These are phyloP conservation scores for Agrochola macilenta DNA, from an alignment of 2,888 invertebrate genomes.

Conservation along the genomic window DNA sequence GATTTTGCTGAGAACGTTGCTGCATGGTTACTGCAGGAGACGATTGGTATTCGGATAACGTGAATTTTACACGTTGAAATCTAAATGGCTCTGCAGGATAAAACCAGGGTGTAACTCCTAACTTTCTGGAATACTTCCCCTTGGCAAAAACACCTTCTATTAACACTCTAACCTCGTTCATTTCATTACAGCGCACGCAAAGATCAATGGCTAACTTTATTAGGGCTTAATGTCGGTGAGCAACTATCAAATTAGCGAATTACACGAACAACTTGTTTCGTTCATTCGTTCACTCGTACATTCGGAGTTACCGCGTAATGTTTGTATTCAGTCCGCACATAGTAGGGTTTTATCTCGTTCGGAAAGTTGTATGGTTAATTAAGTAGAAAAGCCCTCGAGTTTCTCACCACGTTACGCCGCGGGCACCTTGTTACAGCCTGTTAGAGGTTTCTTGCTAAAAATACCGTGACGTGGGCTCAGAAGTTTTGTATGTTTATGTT, in stretches of 20 bases:
- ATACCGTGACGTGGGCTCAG: slow-evolving; percentile 47
- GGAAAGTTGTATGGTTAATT: slow-evolving; percentile 85
- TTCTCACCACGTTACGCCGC: slow-evolving; percentile 82
- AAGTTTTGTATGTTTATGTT: slow-evolving; percentile 48
- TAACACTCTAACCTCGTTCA: slow-evolving; percentile 19
- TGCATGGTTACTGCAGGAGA: slow-evolving; percentile 21
- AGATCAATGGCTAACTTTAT: slow-evolving; percentile 65
- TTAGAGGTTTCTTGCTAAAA: slow-evolving; percentile 73
- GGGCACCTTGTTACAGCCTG: slow-evolving; percentile 80
- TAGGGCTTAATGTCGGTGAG: slow-evolving; percentile 56
- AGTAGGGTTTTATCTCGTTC: slow-evolving; percentile 77
- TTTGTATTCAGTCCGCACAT: slow-evolving; percentile 75
- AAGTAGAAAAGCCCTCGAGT: slow-evolving; percentile 80
- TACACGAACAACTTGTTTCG: slow-evolving; percentile 64
- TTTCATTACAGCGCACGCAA: slow-evolving; percentile 46
- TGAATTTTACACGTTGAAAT: slow-evolving; percentile 18
- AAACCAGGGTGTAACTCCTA: not conserved
- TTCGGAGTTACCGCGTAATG: slow-evolving; percentile 74
- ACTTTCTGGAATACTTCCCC: not conserved
- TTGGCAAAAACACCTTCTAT: slow-evolving; percentile 7
- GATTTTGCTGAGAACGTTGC: slow-evolving; percentile 43
- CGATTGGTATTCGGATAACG: slow-evolving; percentile 18
- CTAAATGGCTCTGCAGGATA: slow-evolving; percentile 10
- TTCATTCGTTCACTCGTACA: slow-evolving; percentile 53
- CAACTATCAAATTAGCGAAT: slow-evolving; percentile 69